Conservation (phyloP, 2,888 invertebrate species). For the Elegia similella region DNA sequence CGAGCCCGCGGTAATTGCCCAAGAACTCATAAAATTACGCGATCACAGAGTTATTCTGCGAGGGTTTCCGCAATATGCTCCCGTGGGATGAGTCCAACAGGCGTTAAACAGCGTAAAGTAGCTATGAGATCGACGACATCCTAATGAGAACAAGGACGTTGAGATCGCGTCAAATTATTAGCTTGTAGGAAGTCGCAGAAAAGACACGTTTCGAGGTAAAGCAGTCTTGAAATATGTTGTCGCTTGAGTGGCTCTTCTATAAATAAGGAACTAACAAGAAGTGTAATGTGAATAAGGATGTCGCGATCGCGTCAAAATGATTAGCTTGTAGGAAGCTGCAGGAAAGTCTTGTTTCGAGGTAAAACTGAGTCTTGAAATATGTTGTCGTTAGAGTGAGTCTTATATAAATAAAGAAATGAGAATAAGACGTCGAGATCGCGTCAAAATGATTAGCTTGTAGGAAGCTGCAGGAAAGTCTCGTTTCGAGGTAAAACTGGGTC, state of each 20-base stretch:
- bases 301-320: too few species aligned
- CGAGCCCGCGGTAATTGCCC: neutral
- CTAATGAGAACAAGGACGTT: conserved; percentile 19
- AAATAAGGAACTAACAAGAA: too few species aligned
- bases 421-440: too few species aligned
- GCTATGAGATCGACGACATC: conserved; percentile 20
- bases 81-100: conserved; percentile 61
- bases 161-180: too few species aligned
- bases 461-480: too few species aligned
- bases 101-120: conserved; percentile 37
- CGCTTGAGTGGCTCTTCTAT: too few species aligned
- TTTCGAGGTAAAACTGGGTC: neutral
- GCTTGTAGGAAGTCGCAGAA: conserved; percentile 2
- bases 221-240: neutral
- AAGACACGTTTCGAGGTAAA: neutral
- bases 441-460: too few species aligned
- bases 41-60: conserved; percentile 36
- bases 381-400: neutral
- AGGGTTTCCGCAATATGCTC: conserved; percentile 64
- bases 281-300: conserved; percentile 17
- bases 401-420: too few species aligned
- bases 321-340: too few species aligned
- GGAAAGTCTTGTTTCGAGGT: neutral
- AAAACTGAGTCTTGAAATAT: neutral
- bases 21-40: conserved; percentile 2